These are phyloP conservation scores for Aporophyla lueneburgensis DNA, from an alignment of 2,888 invertebrate genomes.

Conservation along the genomic window DNA sequence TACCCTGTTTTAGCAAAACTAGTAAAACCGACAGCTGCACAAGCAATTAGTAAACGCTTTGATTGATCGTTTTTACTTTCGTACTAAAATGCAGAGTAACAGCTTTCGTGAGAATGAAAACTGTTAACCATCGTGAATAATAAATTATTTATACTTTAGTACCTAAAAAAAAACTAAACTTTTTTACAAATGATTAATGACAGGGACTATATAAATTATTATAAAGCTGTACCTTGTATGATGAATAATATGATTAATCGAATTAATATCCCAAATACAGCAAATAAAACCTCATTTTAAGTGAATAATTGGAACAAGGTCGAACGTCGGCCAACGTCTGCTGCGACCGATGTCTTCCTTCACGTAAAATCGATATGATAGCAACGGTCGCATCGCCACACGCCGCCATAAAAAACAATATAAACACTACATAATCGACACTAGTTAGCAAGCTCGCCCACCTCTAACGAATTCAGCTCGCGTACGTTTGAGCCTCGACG, in stretches of 20 bases:
- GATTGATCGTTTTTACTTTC: conserved; percentile 38
- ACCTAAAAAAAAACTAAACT: background rate
- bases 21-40: conserved; percentile 4
- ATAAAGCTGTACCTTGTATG: background rate
- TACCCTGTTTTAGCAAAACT: background rate
- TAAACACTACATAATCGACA: conserved; percentile 61
- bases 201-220: background rate
- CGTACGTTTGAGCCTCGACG: conserved; percentile 66
- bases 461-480: conserved; percentile 87
- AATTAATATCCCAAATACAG: conserved; percentile 23
- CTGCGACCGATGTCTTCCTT: conserved; percentile 81
- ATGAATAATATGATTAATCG: background rate
- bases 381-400: conserved; percentile 73
- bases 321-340: conserved; percentile 77
- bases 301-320: conserved; percentile 86
- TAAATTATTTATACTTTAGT: background rate
- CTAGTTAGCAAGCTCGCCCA: conserved; percentile 66
- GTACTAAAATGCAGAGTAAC: conserved; percentile 10
- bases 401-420: conserved; percentile 70
- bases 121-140: background rate
- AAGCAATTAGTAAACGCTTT: conserved; percentile 29
- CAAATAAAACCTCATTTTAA: conserved; percentile 57
- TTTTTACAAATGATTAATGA: conserved; percentile 3
- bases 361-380: conserved; percentile 86
- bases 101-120: conserved; percentile 11